Percentiles rank a stretch among this genome's conserved stretches.
phyloP scores from a whole-genome alignment of 1,140 invertebrate species.

The Achatina immaculata region DNA sequence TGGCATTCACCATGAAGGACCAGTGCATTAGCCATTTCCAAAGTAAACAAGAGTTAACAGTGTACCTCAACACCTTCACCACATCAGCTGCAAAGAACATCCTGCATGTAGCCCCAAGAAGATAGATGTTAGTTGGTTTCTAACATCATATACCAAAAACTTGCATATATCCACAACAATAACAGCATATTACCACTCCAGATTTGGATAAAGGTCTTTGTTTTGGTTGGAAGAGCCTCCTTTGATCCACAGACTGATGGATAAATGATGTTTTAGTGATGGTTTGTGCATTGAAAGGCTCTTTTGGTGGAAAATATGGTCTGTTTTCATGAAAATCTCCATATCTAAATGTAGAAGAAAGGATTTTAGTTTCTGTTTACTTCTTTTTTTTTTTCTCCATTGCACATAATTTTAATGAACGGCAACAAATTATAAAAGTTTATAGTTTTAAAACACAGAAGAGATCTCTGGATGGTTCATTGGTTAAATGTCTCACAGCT shows the following conservation, averaged over 20 bases:
- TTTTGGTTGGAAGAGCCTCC: constrained; percentile 52
- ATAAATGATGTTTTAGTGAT: constrained; percentile 54
- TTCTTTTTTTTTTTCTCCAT: not conserved
- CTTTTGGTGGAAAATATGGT: constrained; percentile 56
- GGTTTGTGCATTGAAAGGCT: constrained; percentile 56
- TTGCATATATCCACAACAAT: too few relatives aligned
- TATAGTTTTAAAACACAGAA: not conserved
- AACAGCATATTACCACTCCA: constrained; percentile 25
- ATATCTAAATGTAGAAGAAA: constrained; percentile 37
- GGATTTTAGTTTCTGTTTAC: not conserved
- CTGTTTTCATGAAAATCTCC: constrained; percentile 65
- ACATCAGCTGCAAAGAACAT: too few relatives aligned
- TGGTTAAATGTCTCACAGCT: too few relatives aligned
- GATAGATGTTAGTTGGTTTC: too few relatives aligned
- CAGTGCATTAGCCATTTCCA: too few relatives aligned
- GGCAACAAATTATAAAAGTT: not conserved
- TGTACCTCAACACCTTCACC: too few relatives aligned
- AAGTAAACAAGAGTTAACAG: too few relatives aligned
- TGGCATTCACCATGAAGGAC: too few relatives aligned
- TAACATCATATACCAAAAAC: too few relatives aligned
- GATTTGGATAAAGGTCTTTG: constrained; percentile 43
- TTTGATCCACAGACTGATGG: constrained; percentile 50
- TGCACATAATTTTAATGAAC: not conserved
- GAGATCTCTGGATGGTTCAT: not conserved
- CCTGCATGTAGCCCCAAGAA: too few relatives aligned